Evolutionary conservation across 2,888 invertebrate genomes (phyloP), one percentile per base, ranked within the genome.

Genomic region (Phalera bucephala): DNA sequence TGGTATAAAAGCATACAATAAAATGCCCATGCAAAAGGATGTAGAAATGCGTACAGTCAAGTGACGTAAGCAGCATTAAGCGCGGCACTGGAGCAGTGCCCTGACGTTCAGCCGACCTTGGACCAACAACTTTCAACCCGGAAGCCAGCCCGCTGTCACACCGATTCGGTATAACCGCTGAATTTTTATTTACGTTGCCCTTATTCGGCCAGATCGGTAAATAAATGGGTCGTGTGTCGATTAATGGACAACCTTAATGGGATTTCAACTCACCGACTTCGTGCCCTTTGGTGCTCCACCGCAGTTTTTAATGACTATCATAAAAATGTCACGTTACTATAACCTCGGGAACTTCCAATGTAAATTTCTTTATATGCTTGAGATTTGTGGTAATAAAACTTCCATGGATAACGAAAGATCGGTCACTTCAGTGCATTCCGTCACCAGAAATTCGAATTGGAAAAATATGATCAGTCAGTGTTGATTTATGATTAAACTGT

Each of bases 91-190:
- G 67, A 64, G 66, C 66, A 72, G 63, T 72, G 80, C 72, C 79
- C 78, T 72, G 63, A 55, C 54, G 69, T 42, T 31, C 40, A 47
- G 44, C 52, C 65, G 76, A 73, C 83, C 84, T 83, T 83, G 83
- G 63, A 52, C 45, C 47, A 61, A 60, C 84, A 80, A 83, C 84
- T 84, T 84, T 84, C 82, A 75, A 83, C 81, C 80, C 83, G 84
- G 84, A 84, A 81, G 60, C 66, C 70, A 62, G 62, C 67, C 65
- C 70, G 64, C 61, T 64, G 55, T 51, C 63, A 50, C 41, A 17
- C 22, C 22, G 14, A 33, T 9, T 15, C 8, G 17, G 7, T 42
- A 43, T 40, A 36, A 40, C 21, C 33, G 47, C 56, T 39, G 52
- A 58, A 56, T 66, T 67, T n/a, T 64, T 68, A 68, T 64, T 57